Evolutionary conservation across 2,888 invertebrate species (phyloP), one percentile per base, ranked within the genome.

Genomic region (Hydrotaea cyrtoneurina): DNA sequence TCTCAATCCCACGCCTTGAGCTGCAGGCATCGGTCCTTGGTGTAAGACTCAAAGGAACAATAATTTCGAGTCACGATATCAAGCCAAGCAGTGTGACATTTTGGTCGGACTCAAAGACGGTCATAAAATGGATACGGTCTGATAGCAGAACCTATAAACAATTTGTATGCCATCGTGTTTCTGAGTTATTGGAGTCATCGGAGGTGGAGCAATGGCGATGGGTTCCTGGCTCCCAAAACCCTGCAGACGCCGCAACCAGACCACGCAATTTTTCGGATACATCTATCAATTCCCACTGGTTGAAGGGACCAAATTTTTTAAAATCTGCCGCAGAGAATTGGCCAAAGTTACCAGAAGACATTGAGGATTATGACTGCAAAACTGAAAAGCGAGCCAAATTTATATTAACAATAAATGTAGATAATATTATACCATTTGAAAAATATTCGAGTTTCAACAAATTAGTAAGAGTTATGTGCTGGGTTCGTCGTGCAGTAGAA

Each of bases 221-320:
- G 80, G 46, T 80, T n/a, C 80, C 80, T 4, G 80, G 80, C 39
- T 21, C 39, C 11, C 26, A 31, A 13, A 80, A 80, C 46, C 76
- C 80, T 11, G 57, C 57, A 13, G 21, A 57, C 13, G 57, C n/a
- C 23, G 57, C 57, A 3, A 80, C 79, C 15, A 66, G 64, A 21
- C 50, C 50, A 0, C 64, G 26, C 2, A 13, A 50, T 8, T 62
- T 75, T 31, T 53, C 64, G 4, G 53, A 46, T 19, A 31, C 19
- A 36, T 13, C 26, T 23, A 19, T 46, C 46, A 13, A 46, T 15
- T 73, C 73, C 21, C 57, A 36, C 1, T 64, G 76, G 74, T 26
- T 74, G 8, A 59, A 46, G 8, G 74, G 74, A n/a, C 74, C 74
- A 8, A 5, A 39, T 15, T 64, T 76, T 57, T 66, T 64, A 19